Conservation (phyloP, 1,140 invertebrate species). For the Ericerus pela region DNA sequence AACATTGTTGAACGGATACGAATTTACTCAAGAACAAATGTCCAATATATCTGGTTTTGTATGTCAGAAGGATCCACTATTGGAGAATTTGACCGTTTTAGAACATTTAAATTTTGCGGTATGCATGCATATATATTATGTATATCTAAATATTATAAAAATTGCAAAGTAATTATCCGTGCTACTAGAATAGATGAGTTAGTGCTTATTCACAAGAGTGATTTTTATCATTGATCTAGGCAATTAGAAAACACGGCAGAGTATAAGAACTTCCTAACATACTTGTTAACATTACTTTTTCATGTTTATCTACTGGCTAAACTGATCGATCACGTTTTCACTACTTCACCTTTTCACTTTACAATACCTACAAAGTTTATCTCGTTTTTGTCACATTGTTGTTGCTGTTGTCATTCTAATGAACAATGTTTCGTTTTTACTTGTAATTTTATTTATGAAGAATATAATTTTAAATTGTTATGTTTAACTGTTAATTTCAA, state of each 20-base stretch:
- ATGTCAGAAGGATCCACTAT: constrained; percentile 50
- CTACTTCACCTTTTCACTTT: neutral
- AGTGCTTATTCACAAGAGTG: neutral
- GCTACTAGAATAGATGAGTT: neutral
- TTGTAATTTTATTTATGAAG: too few species aligned
- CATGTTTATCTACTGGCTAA: neutral
- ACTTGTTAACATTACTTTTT: neutral
- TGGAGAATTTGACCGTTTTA: constrained; percentile 47
- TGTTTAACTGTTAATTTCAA: too few species aligned
- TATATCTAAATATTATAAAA: neutral
- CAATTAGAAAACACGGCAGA: too few species aligned
- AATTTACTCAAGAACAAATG: constrained; percentile 42
- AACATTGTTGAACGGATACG: too few species aligned
- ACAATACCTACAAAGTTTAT: neutral
- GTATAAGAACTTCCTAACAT: neutral
- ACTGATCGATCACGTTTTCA: neutral
- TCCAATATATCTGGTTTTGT: constrained; percentile 53
- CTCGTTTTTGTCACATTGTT: neutral
- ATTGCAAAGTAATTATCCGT: too few species aligned
- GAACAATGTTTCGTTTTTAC: too few species aligned
- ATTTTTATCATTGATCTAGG: too few species aligned
- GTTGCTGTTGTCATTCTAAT: too few species aligned
- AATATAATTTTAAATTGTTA: too few species aligned
- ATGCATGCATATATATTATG: constrained; percentile 8
- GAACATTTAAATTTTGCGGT: constrained; percentile 67